Conservation (phyloP, 2,888 invertebrate genomes). For the Escarpia spicata region DNA sequence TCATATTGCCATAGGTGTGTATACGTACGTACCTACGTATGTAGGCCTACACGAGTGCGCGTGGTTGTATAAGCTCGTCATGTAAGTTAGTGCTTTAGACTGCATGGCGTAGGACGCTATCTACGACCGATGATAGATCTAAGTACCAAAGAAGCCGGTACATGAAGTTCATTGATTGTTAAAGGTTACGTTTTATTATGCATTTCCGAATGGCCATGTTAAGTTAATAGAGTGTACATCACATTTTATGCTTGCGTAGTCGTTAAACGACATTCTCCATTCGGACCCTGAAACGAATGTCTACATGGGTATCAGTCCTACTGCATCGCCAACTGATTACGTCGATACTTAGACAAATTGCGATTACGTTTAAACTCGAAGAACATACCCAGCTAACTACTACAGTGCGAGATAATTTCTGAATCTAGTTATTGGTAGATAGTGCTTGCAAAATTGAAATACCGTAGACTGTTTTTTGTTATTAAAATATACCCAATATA, state of each 20-base stretch:
- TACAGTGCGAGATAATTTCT: no score
- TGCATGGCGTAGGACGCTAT: not conserved
- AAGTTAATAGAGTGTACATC: not conserved
- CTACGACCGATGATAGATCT: not conserved
- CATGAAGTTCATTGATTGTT: not conserved
- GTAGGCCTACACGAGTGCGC: no score
- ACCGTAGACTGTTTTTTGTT: no score
- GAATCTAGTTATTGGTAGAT: no score
- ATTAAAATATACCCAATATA: no score
- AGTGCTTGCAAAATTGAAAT: no score
- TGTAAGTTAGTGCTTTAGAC: not conserved
- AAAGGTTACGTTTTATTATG: not conserved
- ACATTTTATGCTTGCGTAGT: not conserved
- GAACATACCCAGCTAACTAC: no score
- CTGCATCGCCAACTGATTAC: not conserved
- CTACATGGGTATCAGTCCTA: not conserved
- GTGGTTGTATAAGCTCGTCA: not conserved
- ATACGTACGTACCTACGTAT: not conserved
- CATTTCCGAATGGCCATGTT: not conserved
- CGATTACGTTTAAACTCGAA: no score
- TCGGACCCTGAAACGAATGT: not conserved
- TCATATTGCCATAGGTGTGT: not conserved
- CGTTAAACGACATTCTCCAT: not conserved
- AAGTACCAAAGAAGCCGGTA: not conserved
- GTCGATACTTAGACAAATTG: no score